Evolutionary conservation across 2,113 vertebrate genomes (phyloP), one percentile per base, ranked within the genome.

Genomic region (Tenebrosternarchus preto): DNA sequence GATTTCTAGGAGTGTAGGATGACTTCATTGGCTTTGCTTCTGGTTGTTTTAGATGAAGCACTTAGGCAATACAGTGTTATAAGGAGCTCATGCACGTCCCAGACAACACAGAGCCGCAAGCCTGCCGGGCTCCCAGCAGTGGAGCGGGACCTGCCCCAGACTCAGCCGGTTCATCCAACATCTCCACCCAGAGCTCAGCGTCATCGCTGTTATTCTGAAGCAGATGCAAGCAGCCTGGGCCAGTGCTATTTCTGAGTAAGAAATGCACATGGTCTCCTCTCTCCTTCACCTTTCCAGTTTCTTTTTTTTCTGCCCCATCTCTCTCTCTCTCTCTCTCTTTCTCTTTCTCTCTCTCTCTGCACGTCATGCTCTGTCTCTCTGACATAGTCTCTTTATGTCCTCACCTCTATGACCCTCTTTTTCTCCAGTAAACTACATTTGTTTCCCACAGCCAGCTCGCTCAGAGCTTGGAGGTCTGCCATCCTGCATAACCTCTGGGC

Each of bases 381-480:
- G 24, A 57, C 76, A 60, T n/a, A 20, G n/a, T n/a, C 39, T 16
- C 15, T 2, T 70, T 60, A 57, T 43, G 22, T 4, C 67, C 55
- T 71, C 36, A 29, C 29, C 11, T 36, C 7, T 36, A 4, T 36
- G 3, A 24, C 61, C 16, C 27, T 61, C 11, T 9, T 4, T 57
- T 66, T n/a, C 5, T 33, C 71, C 2, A 73, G 20, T 80, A 56
- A 4, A 53, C 12, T 17, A 2, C 29, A 15, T 33, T 27, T 31
- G 19, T 53, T 74, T 64, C 29, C 24, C 53, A 71, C 60, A 73
- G 5, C 33, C 86, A 86, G 81, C 24, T 77, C 56, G 63, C 17
- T 87, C 87, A 24, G 63, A 80, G 74, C 81, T 66, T 91, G 91
- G 90, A 89, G 78, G 83, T 77, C 85, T 83, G 89, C 90, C 90